Conservation (phyloP, 2,797 vertebrate genomes). For the Odontamblyopus lacepedii region DNA sequence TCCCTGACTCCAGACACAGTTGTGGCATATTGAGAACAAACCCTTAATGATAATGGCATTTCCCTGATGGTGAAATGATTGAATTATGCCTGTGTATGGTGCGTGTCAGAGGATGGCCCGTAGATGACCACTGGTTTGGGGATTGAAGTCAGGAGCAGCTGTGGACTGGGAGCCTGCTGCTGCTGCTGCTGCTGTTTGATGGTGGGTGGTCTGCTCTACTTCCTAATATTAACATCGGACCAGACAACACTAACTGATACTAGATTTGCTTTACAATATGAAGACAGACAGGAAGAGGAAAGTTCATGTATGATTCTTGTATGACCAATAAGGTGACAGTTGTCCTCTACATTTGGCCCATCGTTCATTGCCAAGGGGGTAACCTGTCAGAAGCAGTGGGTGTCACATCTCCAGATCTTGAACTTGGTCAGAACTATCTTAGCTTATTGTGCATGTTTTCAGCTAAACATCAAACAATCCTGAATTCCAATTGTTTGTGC, state of each 20-base stretch:
- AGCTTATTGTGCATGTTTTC: not conserved
- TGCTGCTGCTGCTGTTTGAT: not conserved
- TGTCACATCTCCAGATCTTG: no score
- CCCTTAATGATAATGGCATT: constrained; percentile 28
- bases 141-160: not conserved
- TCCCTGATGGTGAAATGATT: not conserved
- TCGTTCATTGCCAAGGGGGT: no score
- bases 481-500: no score
- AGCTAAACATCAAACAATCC: no score
- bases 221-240: not conserved
- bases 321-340: not conserved
- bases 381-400: no score
- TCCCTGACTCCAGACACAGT: constrained; percentile 44
- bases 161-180: not conserved
- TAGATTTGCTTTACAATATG: not conserved
- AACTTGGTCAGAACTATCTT: not conserved
- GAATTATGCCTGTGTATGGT: not conserved
- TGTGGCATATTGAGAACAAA: constrained; percentile 20
- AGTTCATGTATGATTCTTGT: not conserved
- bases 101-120: not conserved
- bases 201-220: constrained; percentile 3
- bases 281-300: not conserved
- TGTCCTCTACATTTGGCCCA: no score
- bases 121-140: not conserved
- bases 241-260: not conserved